These are phyloP conservation scores for Perdix hodgsoniae DNA, from an alignment of 2,797 vertebrate species.

Conservation along the genomic window DNA sequence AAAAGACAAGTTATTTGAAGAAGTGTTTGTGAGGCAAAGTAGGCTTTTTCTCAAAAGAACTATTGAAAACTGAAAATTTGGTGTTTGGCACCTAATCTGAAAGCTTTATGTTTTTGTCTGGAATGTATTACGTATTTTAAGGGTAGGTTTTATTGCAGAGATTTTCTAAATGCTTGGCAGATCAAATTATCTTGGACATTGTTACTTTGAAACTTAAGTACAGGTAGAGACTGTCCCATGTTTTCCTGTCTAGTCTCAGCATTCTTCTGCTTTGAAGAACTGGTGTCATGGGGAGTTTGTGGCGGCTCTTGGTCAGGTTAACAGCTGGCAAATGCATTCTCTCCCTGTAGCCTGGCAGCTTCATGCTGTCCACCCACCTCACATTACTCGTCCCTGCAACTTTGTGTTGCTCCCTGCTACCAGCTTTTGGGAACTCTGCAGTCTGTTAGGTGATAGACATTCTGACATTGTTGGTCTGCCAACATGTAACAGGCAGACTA, in stretches of 20 bases:
- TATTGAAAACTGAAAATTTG: constrained; percentile 60
- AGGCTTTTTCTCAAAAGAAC: constrained; percentile 29
- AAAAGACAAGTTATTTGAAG: not conserved
- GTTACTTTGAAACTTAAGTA: constrained; percentile 22
- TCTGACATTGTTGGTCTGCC: not conserved
- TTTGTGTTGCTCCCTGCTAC: not conserved
- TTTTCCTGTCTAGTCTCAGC: constrained; percentile 41
- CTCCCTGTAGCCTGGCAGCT: not conserved
- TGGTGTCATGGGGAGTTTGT: not conserved
- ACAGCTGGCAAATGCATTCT: not conserved
- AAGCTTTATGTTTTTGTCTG: constrained; percentile 79
- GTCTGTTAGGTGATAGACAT: not conserved
- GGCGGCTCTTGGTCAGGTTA: not conserved
- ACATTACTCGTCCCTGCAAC: not conserved
- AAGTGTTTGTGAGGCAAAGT: not conserved
- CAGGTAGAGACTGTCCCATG: not conserved
- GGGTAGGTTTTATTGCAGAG: constrained; percentile 78
- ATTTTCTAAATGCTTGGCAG: constrained; percentile 74
- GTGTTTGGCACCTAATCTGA: constrained; percentile 63
- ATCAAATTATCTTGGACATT: constrained; percentile 17
- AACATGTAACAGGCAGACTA: not conserved
- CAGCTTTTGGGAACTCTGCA: not conserved
- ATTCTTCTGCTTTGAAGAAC: not conserved
- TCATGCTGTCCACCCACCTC: not conserved
- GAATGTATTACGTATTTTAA: constrained; percentile 74